Base-by-base conservation (phyloP, 2,888 invertebrate species). In the Aphrophora alni region DNA sequence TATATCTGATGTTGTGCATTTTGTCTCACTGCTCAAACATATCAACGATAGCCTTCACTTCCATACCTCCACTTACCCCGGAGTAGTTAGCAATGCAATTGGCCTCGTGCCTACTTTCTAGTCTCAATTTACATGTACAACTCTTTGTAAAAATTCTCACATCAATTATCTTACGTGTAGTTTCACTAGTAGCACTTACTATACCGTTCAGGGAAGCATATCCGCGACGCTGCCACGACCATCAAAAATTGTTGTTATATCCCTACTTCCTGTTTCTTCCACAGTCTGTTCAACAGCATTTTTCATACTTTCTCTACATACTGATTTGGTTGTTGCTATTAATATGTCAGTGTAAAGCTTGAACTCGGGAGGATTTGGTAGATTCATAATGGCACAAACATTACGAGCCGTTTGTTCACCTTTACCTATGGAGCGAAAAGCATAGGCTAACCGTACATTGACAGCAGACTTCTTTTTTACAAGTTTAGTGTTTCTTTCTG, bases 191-290 rank as follows among this genome's bases (percentile, higher is more conserved):
- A 0, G 59, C 33, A 33, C 33, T 33, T 33, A 33, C 33, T 3
- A 33, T 33, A 8, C 33, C 33, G 8, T 33, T 33, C 8, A 33
- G 33, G 33, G 33, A 33, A 33, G 33, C 3, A 8, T 33, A 8
- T 4, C 25, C 12, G 28, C 69, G 33, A 3, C 8, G 3, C 33
- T 33, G 33, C 33, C 33, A 33, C 8, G 33, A 33, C 33, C 33
- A 27, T 77, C 77, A 14, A 77, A 77, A 14, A 25, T 68, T 28
- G 33, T 68, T 21, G 59, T 27, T n/a, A 28, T n/a, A n/a, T 77
- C 77, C 24, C 33, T 14, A 3, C 17, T 24, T 4, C 38, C 25
- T 27, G 69, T 33, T 69, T 77, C 77, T 33, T 70, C 33, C 3
- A 17, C 12, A 7, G 25, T 69, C 8, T 33, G 3, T 33, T 44